These are phyloP conservation scores for Tenodera sinensis DNA, from an alignment of 2,888 invertebrate genomes.

Conservation along the genomic window DNA sequence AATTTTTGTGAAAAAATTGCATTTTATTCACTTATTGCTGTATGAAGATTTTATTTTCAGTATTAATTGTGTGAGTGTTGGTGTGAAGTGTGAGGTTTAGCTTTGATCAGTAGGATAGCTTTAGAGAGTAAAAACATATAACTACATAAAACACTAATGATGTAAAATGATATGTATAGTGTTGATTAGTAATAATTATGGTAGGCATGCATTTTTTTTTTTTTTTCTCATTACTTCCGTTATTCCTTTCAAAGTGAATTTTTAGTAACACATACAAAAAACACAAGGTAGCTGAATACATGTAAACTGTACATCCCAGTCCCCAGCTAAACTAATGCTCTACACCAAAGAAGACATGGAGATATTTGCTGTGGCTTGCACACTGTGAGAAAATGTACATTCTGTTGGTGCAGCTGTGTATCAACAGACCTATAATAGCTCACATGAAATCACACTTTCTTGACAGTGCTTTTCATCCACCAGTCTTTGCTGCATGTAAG, in stretches of 20 bases:
- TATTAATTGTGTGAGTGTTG: not conserved
- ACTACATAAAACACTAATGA: constrained; percentile 13
- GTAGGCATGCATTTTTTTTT: constrained; percentile 22
- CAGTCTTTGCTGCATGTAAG: constrained; percentile 11
- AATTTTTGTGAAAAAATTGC: not conserved
- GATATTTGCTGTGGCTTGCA: not conserved
- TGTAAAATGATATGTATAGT: constrained; percentile 13
- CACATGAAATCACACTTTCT: not conserved
- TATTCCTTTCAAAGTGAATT: not conserved
- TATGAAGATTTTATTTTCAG: not conserved
- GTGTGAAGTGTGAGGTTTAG: constrained; percentile 8
- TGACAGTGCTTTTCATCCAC: constrained; percentile 11
- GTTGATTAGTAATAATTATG: constrained; percentile 1
- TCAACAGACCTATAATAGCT: not conserved
- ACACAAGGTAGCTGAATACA: not conserved
- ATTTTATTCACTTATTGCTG: not conserved
- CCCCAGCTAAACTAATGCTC: not conserved
- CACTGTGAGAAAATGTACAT: not conserved
- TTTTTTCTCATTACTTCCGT: constrained; percentile 2
- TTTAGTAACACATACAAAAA: not conserved
- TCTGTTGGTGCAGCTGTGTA: not conserved
- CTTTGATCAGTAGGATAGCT: constrained; percentile 12
- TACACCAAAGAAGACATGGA: not conserved
- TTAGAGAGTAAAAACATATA: not conserved
- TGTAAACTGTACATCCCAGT: not conserved